A percentile compares a stretch with the other conserved stretches of the same genome.
phyloP scores from a whole-genome alignment of 2,888 invertebrate genomes.

The Chromoteleia sp. region DNA sequence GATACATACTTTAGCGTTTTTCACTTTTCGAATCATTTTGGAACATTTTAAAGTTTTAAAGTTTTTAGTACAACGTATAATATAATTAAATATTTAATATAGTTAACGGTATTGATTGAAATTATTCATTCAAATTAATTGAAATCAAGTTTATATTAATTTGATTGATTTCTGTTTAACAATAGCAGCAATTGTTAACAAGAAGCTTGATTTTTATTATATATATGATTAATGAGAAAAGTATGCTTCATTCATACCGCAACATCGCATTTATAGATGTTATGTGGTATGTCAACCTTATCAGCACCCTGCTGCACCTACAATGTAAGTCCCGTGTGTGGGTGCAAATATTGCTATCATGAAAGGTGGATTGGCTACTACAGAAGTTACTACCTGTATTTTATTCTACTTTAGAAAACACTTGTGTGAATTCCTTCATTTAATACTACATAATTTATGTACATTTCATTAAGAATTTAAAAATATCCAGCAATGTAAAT shows the following conservation, averaged over 20 bases:
- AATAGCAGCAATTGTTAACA: slow-evolving; percentile 7
- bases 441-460: slow-evolving; percentile 45
- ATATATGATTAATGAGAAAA: neutral
- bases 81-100: too few relatives aligned
- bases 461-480: slow-evolving; percentile 48
- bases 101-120: too few relatives aligned
- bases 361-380: slow-evolving; percentile 47
- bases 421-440: slow-evolving; percentile 39
- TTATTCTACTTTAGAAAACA: slow-evolving; percentile 46
- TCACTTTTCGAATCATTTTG: too few relatives aligned
- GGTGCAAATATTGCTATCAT: slow-evolving; percentile 63
- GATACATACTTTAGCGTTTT: too few relatives aligned
- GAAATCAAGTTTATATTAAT: too few relatives aligned
- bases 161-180: neutral
- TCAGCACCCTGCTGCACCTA: slow-evolving; percentile 57
- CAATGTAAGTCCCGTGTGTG: slow-evolving; percentile 51
- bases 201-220: neutral
- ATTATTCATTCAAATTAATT: too few relatives aligned
- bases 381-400: slow-evolving; percentile 63
- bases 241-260: slow-evolving; percentile 34
- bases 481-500: slow-evolving; percentile 29
- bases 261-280: slow-evolving; percentile 48
- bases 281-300: slow-evolving; percentile 54
- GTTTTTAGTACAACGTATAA: too few relatives aligned
- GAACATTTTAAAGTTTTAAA: too few relatives aligned